Evolutionary conservation across 2,888 invertebrate species (phyloP).

Genomic region (Tineola bisselliella): DNA sequence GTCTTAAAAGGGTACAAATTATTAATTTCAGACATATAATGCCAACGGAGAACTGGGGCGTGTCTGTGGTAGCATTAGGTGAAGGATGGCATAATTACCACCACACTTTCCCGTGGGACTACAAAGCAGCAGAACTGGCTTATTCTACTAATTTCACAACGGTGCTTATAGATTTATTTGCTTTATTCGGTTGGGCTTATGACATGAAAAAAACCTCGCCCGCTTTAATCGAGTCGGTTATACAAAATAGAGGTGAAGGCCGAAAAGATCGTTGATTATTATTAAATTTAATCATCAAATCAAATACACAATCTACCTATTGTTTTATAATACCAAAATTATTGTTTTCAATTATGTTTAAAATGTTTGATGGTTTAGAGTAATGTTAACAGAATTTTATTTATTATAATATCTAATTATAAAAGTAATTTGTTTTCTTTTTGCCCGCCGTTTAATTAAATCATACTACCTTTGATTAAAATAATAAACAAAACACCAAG

Average conservation of each 20-base stretch:
- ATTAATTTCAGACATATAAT: slow-evolving; percentile 72
- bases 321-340: too few species aligned
- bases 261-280: neutral
- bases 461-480: too few species aligned
- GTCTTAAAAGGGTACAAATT: too few species aligned
- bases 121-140: slow-evolving; percentile 89
- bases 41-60: slow-evolving; percentile 79
- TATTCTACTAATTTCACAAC: slow-evolving; percentile 76
- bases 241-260: slow-evolving; percentile 62
- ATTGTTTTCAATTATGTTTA: too few species aligned
- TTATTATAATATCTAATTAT: too few species aligned
- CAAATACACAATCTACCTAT: too few species aligned
- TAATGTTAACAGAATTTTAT: too few species aligned
- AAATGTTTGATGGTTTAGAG: too few species aligned
- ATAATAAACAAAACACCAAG: too few species aligned
- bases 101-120: slow-evolving; percentile 94
- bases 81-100: slow-evolving; percentile 97
- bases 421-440: too few species aligned
- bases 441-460: too few species aligned
- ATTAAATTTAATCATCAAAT: too few species aligned
- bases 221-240: slow-evolving; percentile 56
- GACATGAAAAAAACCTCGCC: slow-evolving; percentile 75
- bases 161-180: slow-evolving; percentile 73
- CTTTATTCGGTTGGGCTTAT: slow-evolving; percentile 79
- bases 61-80: slow-evolving; percentile 78